Evolutionary conservation across 2,888 invertebrate species (phyloP).

Genomic region (Mimachlamys varia): DNA sequence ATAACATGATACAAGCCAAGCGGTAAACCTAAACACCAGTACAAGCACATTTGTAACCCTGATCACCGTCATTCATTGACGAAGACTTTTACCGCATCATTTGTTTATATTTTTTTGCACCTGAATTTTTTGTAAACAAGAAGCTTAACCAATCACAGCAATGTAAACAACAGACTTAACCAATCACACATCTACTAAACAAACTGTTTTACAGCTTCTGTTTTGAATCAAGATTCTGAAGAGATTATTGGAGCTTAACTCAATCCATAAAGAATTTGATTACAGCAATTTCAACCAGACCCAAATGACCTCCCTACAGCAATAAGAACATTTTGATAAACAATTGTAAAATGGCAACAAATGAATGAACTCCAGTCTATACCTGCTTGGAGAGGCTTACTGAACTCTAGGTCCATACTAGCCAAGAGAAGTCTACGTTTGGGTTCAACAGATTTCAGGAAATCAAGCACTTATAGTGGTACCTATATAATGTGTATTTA

Average conservation of each 20-base stretch:
- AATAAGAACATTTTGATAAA: neutral
- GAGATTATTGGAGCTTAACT: neutral
- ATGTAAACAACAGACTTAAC: too few species aligned
- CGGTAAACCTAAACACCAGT: neutral
- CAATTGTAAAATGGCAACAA: neutral
- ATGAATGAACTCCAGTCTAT: neutral
- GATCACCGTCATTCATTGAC: constrained; percentile 24
- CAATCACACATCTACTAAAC: neutral
- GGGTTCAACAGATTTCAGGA: too few species aligned
- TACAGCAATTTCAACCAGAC: neutral
- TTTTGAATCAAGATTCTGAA: neutral
- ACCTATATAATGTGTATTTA: neutral
- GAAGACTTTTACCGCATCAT: neutral
- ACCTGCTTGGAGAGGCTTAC: neutral
- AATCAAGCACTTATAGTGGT: too few species aligned
- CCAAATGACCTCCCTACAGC: neutral
- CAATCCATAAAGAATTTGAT: neutral
- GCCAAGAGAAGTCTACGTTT: too few species aligned
- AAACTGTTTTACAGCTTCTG: neutral
- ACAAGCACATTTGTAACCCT: neutral
- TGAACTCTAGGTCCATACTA: neutral
- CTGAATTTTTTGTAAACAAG: neutral
- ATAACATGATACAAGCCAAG: neutral
- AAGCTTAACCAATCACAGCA: neutral
- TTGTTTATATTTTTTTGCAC: neutral